These are phyloP conservation scores for Lochmaea crataegi DNA, from an alignment of 2,888 invertebrate genomes.

Conservation along the genomic window DNA sequence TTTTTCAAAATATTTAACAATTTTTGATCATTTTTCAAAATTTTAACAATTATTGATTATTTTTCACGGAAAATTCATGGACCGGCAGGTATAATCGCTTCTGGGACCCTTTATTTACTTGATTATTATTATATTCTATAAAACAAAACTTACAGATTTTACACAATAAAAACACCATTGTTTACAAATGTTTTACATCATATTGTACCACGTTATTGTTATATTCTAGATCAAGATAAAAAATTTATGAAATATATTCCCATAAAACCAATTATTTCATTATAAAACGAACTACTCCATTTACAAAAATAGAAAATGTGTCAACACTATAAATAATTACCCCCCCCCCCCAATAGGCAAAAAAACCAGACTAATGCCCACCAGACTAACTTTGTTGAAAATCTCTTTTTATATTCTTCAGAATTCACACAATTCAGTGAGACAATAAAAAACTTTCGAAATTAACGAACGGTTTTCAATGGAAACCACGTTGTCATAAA, in stretches of 20 bases:
- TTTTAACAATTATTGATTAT: too few relatives aligned
- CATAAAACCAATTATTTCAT: not conserved
- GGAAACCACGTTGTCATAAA: constrained; percentile 3
- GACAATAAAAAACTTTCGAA: not conserved
- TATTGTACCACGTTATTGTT: not conserved
- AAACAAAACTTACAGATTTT: not conserved
- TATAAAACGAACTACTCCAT: not conserved
- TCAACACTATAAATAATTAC: not conserved
- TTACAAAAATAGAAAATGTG: not conserved
- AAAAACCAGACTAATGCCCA: not conserved
- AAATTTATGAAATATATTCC: constrained; percentile 1
- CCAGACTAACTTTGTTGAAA: not conserved
- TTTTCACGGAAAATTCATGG: too few relatives aligned
- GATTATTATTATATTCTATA: too few relatives aligned
- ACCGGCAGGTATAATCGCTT: too few relatives aligned
- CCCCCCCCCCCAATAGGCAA: not conserved
- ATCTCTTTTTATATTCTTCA: not conserved
- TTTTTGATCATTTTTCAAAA: too few relatives aligned
- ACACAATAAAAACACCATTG: not conserved
- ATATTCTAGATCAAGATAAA: not conserved
- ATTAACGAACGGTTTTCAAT: not conserved
- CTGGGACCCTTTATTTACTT: too few relatives aligned
- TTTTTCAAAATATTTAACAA: too few relatives aligned
- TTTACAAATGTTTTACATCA: not conserved
- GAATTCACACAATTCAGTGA: not conserved